Conservation (phyloP, 2,113 vertebrate species). For the Albula glossodonta region DNA sequence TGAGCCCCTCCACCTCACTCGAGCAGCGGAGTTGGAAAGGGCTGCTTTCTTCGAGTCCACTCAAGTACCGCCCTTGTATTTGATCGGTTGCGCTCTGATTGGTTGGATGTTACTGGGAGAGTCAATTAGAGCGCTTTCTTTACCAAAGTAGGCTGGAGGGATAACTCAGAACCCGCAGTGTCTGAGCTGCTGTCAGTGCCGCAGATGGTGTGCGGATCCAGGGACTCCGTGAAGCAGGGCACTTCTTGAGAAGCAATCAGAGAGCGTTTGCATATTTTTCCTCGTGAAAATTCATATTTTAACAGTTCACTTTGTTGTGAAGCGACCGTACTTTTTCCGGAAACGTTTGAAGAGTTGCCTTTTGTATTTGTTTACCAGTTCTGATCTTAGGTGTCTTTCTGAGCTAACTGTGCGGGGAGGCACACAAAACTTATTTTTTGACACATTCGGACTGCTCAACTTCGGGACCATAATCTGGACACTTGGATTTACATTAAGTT, state of each 20-base stretch:
- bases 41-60: constrained; percentile 43
- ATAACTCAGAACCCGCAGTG: constrained; percentile 33
- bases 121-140: constrained; percentile 40
- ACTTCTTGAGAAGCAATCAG: not conserved
- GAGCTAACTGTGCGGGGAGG: not conserved
- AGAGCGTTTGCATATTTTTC: constrained; percentile 7
- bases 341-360: not conserved
- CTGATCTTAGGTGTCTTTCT: not conserved
- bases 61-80: constrained; percentile 27
- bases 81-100: constrained; percentile 33
- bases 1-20: not conserved
- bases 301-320: not conserved
- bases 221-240: not conserved
- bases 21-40: not conserved
- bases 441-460: not conserved
- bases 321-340: not conserved
- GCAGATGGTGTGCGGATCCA: constrained; percentile 11
- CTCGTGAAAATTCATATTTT: not conserved
- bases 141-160: constrained; percentile 35
- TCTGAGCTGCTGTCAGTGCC: constrained; percentile 22
- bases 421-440: not conserved
- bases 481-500: constrained; percentile 6
- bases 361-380: not conserved
- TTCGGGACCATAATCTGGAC: constrained; percentile 7
- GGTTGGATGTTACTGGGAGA: constrained; percentile 32